Evolutionary conservation across 2,797 vertebrate species (phyloP).

Genomic region (Onychomys arenicola): DNA sequence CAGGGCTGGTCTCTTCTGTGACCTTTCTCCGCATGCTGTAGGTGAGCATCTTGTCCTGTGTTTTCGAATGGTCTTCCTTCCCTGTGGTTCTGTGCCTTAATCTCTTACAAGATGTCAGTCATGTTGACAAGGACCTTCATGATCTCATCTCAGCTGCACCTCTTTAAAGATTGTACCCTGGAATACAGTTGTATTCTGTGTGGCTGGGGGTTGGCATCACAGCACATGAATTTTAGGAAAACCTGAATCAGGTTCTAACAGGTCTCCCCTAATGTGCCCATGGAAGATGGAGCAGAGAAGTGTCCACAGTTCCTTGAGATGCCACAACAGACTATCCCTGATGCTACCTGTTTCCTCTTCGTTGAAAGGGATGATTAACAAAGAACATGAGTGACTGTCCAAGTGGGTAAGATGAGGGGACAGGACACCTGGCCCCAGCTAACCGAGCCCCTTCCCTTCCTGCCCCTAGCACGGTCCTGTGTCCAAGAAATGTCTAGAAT

Average conservation of each 20-base stretch:
- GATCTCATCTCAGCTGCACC: neutral
- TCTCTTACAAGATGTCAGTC: neutral
- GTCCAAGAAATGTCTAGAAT: neutral
- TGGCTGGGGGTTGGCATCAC: neutral
- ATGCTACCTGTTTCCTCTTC: neutral
- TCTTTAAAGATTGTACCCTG: neutral
- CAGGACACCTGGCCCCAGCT: neutral
- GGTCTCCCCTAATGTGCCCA: neutral
- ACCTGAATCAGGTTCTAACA: neutral
- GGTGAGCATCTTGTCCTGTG: neutral
- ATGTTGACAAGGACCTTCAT: neutral
- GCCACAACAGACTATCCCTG: neutral
- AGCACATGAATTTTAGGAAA: neutral
- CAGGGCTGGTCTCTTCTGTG: neutral
- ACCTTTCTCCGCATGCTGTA: neutral
- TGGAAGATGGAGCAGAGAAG: neutral
- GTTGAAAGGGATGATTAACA: neutral
- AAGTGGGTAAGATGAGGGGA: neutral
- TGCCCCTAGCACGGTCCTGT: neutral
- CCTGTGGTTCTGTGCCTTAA: neutral
- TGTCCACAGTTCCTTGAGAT: neutral
- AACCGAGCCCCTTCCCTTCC: neutral
- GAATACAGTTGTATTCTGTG: neutral
- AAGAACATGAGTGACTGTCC: neutral
- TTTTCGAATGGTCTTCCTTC: neutral